A percentile compares a stretch with the other conserved stretches of the same genome.
Conservation (phyloP, 2,888 invertebrate species). For the Bellardia bayeri region DNA sequence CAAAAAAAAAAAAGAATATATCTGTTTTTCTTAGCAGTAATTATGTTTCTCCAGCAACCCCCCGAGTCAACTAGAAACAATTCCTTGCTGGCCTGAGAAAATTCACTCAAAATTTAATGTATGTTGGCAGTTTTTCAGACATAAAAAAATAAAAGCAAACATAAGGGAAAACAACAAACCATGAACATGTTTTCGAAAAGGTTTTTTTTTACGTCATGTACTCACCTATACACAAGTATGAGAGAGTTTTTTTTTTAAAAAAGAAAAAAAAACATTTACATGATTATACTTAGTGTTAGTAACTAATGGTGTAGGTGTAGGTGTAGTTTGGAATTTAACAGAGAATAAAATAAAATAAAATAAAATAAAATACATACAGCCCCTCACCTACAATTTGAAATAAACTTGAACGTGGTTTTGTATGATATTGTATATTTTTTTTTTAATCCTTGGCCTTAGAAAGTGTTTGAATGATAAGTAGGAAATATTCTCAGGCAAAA, state of each 20-base stretch:
- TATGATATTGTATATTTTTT: slow-evolving; percentile 32
- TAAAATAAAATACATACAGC: background rate
- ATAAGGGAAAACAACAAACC: slow-evolving; percentile 18
- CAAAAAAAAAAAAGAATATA: background rate
- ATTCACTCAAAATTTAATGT: background rate
- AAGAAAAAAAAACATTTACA: background rate
- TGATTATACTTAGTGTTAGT: background rate
- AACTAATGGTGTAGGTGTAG: background rate
- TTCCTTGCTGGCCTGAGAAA: background rate
- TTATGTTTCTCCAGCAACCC: background rate
- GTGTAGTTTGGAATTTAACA: background rate
- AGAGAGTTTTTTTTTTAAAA: background rate
- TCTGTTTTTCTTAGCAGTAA: slow-evolving; percentile 13
- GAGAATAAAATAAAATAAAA: background rate
- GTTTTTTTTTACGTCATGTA: background rate
- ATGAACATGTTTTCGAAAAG: slow-evolving; percentile 22
- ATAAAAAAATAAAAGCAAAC: background rate
- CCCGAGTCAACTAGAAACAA: background rate
- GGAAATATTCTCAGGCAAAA: slow-evolving; percentile 37
- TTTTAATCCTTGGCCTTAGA: slow-evolving; percentile 64
- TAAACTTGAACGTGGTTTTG: slow-evolving; percentile 53
- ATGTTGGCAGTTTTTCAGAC: slow-evolving; percentile 29
- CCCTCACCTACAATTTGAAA: background rate
- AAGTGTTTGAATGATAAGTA: slow-evolving; percentile 42
- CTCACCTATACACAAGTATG: background rate